Conservation (phyloP, 2,797 vertebrate species). For the Acanthopagrus latus region DNA sequence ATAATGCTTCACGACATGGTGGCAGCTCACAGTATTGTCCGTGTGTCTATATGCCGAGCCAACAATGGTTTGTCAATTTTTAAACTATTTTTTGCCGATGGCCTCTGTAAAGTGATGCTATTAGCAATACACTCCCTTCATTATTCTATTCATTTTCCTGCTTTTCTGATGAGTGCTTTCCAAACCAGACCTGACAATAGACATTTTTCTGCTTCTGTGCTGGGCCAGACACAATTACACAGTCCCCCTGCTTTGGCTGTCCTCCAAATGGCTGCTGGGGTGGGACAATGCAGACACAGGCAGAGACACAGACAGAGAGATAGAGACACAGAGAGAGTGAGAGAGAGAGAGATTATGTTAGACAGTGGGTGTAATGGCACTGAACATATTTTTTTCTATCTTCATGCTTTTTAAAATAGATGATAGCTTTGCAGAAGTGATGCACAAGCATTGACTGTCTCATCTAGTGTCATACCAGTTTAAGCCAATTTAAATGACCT, state of each 20-base stretch:
- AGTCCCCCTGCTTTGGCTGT: constrained; percentile 39
- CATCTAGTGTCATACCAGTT: neutral
- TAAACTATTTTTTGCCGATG: neutral
- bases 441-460: neutral
- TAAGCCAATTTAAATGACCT: neutral
- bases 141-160: neutral
- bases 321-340: neutral
- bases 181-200: constrained; percentile 19
- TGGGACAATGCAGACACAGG: constrained; percentile 27
- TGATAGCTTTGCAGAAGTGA: neutral
- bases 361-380: neutral
- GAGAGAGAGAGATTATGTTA: neutral
- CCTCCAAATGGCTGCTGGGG: constrained; percentile 31
- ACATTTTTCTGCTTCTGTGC: constrained; percentile 37
- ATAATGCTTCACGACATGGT: constrained; percentile 99
- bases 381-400: neutral
- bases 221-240: constrained; percentile 29
- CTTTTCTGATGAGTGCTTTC: constrained; percentile 4
- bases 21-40: constrained; percentile 95
- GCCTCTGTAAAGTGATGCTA: neutral
- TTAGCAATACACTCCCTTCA: neutral
- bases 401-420: neutral
- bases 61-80: constrained; percentile 87
- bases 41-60: constrained; percentile 94
- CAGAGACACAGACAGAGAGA: no score